phyloP scores from a whole-genome alignment of 2,888 invertebrate genomes.

The Apoda limacodes region DNA sequence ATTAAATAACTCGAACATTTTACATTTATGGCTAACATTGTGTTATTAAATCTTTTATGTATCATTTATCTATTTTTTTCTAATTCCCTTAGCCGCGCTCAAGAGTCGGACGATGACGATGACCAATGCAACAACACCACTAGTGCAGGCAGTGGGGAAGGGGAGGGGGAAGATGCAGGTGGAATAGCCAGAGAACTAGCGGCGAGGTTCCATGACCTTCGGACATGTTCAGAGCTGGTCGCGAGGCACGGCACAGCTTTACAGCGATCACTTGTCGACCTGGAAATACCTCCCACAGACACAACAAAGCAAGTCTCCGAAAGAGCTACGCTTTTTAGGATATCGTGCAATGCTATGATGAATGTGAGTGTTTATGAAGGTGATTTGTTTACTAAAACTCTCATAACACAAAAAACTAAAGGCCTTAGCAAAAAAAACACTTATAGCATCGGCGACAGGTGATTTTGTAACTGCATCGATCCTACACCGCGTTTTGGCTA shows the following conservation, averaged over 20 bases:
- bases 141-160: conserved; percentile 61
- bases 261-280: conserved; percentile 82
- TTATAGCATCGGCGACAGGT: too few relatives aligned
- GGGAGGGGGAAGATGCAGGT: conserved; percentile 68
- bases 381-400: neutral
- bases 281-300: conserved; percentile 79
- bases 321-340: conserved; percentile 93
- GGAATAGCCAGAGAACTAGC: conserved; percentile 78
- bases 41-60: too few relatives aligned
- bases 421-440: conserved; percentile 4
- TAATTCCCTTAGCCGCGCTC: too few relatives aligned
- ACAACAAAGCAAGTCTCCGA: conserved; percentile 93
- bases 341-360: conserved; percentile 97
- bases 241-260: conserved; percentile 88
- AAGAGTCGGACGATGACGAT: conserved; percentile 81
- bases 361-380: conserved; percentile 79
- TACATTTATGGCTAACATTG: too few relatives aligned
- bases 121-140: conserved; percentile 54
- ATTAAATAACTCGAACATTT: too few relatives aligned
- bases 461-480: too few relatives aligned
- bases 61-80: too few relatives aligned
- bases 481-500: too few relatives aligned
- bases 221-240: conserved; percentile 92
- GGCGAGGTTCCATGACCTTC: conserved; percentile 84
- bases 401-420: conserved; percentile 6